Percentiles rank a stretch among this genome's conserved stretches.
These are phyloP conservation scores for Panzeria rudis DNA, from an alignment of 2,888 invertebrate genomes.

Conservation along the genomic window DNA sequence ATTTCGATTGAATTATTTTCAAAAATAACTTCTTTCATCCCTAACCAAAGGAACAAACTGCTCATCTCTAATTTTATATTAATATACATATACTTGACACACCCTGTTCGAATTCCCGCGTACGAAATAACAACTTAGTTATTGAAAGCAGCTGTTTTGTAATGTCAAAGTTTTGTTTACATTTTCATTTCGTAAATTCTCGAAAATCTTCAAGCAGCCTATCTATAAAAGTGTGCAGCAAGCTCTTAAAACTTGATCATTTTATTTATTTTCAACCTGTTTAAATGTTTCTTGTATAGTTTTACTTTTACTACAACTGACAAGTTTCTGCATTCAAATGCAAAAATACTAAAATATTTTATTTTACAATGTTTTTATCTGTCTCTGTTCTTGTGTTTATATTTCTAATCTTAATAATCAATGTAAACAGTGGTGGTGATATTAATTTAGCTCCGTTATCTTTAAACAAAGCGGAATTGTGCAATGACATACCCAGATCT, in stretches of 20 bases:
- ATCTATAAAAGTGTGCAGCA: not conserved
- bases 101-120: not conserved
- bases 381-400: constrained; percentile 54
- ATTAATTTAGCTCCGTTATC: not conserved
- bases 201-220: not conserved
- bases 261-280: constrained; percentile 72
- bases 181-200: constrained; percentile 33
- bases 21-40: not conserved
- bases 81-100: not conserved
- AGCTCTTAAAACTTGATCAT: constrained; percentile 52
- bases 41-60: not conserved
- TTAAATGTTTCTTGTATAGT: constrained; percentile 43
- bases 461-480: constrained; percentile 8
- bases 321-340: constrained; percentile 75
- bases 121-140: too few relatives aligned
- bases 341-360: constrained; percentile 74
- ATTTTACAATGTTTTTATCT: constrained; percentile 50
- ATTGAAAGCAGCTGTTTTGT: constrained; percentile 11
- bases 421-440: constrained; percentile 18
- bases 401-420: constrained; percentile 38
- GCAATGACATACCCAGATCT: constrained; percentile 71
- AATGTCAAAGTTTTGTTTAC: constrained; percentile 64
- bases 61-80: constrained; percentile 6
- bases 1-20: not conserved
- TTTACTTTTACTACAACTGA: constrained; percentile 68